phyloP scores from a whole-genome alignment of 2,797 vertebrate genomes.

The Onychomys torridus region DNA sequence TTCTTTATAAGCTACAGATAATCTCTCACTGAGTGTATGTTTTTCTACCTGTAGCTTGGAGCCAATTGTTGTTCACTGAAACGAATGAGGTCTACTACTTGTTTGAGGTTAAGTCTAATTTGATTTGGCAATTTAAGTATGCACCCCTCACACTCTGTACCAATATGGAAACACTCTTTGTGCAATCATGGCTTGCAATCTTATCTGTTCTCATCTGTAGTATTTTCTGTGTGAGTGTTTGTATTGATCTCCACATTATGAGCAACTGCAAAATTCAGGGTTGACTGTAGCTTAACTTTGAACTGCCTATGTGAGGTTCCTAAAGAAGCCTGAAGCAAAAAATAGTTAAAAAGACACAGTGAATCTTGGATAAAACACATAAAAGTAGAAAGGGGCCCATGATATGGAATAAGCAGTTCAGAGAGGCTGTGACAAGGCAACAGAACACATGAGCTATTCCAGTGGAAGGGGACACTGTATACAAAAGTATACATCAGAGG shows the following conservation, averaged over 20 bases:
- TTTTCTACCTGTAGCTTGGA: conserved; percentile 41
- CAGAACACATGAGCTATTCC: neutral
- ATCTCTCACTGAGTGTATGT: neutral
- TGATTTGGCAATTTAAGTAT: conserved; percentile 19
- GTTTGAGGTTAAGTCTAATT: conserved; percentile 36
- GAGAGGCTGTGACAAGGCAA: neutral
- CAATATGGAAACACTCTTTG: neutral
- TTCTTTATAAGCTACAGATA: conserved; percentile 62
- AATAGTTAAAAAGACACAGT: neutral
- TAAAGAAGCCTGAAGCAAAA: neutral
- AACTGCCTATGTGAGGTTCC: neutral
- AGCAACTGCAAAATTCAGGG: neutral
- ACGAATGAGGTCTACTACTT: conserved; percentile 26
- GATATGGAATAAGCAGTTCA: neutral
- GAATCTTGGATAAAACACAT: neutral
- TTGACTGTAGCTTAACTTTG: neutral
- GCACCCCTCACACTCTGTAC: neutral
- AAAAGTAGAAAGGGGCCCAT: neutral
- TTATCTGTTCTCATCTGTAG: neutral
- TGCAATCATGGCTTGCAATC: neutral
- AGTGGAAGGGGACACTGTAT: neutral
- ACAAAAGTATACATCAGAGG: neutral
- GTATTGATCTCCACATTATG: neutral
- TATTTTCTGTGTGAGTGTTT: neutral
- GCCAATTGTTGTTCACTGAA: neutral